These are phyloP conservation scores for Alethe diademata DNA, from an alignment of 2,113 vertebrate genomes.

Conservation along the genomic window DNA sequence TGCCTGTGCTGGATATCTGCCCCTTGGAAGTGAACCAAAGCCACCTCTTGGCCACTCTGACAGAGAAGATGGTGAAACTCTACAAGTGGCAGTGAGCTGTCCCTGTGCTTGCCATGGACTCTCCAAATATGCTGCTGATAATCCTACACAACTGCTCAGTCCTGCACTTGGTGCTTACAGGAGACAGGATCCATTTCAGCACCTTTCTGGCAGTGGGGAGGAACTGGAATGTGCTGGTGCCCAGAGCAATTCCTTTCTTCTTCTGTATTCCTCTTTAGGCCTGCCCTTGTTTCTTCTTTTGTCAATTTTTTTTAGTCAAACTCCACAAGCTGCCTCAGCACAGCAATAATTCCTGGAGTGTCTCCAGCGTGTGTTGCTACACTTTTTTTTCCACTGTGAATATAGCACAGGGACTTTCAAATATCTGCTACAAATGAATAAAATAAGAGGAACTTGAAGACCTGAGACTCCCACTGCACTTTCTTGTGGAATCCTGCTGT, in stretches of 20 bases:
- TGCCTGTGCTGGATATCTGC: constrained; percentile 90
- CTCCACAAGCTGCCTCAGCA: not conserved
- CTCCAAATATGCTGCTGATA: not conserved
- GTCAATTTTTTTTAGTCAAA: not conserved
- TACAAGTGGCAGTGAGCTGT: constrained; percentile 88
- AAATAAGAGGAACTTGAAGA: not conserved
- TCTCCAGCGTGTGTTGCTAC: not conserved
- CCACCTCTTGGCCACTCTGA: constrained; percentile 87
- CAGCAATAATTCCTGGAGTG: not conserved
- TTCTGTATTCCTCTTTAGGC: not conserved
- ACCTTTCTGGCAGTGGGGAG: not conserved
- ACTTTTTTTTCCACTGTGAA: not conserved
- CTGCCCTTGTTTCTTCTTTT: not conserved
- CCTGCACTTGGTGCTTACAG: not conserved
- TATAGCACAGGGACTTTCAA: not conserved
- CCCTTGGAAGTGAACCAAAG: constrained; percentile 83
- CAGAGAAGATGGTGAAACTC: constrained; percentile 89
- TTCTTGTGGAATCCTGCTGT: not conserved
- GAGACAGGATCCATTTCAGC: not conserved
- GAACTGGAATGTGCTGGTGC: not conserved
- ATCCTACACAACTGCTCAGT: not conserved
- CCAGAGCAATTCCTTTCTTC: not conserved
- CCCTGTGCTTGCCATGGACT: rapidly evolving
- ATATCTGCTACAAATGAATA: not conserved
- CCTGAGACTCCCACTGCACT: not conserved